Evolutionary conservation across 2,888 invertebrate species (phyloP).

Genomic region (Caenorhabditis japonica): DNA sequence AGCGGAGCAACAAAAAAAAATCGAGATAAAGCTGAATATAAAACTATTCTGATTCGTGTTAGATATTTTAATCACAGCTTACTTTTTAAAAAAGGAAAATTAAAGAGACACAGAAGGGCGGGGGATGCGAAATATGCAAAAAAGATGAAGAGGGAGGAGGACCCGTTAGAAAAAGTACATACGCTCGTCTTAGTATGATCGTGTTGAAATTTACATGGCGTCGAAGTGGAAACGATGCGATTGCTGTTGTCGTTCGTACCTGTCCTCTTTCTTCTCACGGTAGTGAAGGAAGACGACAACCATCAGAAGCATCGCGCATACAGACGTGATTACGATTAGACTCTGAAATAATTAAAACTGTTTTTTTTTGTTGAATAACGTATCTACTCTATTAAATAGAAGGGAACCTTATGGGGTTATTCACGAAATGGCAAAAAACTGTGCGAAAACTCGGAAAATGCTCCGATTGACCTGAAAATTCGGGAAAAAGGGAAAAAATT

Average conservation of each 20-base stretch:
- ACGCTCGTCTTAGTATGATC: slow-evolving; percentile 7
- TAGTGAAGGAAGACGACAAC: slow-evolving; percentile 72
- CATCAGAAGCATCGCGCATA: slow-evolving; percentile 73
- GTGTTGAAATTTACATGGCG: slow-evolving; percentile 71
- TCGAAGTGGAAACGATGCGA: slow-evolving; percentile 77
- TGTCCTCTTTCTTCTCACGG: slow-evolving; percentile 73
- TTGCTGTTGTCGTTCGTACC: slow-evolving; percentile 73
- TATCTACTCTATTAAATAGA: too few species aligned
- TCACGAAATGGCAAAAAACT: too few species aligned
- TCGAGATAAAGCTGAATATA: slow-evolving; percentile 3
- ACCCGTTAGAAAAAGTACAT: neutral
- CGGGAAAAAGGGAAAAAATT: too few species aligned
- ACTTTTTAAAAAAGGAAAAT: neutral
- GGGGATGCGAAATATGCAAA: neutral
- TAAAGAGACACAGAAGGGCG: neutral
- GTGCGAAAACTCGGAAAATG: too few species aligned
- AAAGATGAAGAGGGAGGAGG: neutral
- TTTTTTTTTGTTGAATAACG: too few species aligned
- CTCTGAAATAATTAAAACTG: slow-evolving; percentile 61
- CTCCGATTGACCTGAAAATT: too few species aligned
- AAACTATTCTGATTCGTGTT: neutral
- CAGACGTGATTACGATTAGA: slow-evolving; percentile 63
- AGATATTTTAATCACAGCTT: slow-evolving; percentile 6
- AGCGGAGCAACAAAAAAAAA: neutral
- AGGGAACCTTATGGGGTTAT: too few species aligned